Evolutionary conservation across 2,113 vertebrate genomes (phyloP).

Genomic region (Mobula birostris): DNA sequence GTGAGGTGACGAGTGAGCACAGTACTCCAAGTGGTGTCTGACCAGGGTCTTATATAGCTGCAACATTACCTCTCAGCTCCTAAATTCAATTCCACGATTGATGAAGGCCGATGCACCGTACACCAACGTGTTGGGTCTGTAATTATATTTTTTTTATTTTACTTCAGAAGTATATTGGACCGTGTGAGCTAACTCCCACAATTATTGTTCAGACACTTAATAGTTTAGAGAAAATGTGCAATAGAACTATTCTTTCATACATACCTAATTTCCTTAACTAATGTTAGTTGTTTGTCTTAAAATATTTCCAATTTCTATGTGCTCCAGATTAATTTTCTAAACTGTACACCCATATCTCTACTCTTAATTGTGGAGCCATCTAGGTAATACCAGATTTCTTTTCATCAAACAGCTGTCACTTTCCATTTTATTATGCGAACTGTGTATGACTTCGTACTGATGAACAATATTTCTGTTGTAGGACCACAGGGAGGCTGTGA

Average conservation of each 20-base stretch:
- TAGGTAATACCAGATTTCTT: not conserved
- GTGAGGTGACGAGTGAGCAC: too few relatives aligned
- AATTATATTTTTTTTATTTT: not conserved
- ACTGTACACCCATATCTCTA: not conserved
- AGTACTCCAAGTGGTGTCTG: too few relatives aligned
- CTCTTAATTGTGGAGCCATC: not conserved
- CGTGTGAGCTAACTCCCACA: not conserved
- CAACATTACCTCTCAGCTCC: too few relatives aligned
- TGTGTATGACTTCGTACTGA: not conserved
- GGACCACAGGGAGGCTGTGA: constrained; percentile 91
- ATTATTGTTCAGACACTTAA: not conserved
- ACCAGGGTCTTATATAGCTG: too few relatives aligned
- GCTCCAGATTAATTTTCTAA: not conserved
- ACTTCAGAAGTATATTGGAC: not conserved
- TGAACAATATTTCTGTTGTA: constrained; percentile 44
- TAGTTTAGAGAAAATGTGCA: not conserved
- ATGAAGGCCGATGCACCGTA: too few relatives aligned
- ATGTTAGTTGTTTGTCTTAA: not conserved
- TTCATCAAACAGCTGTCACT: not conserved
- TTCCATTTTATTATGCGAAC: not conserved
- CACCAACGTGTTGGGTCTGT: not conserved
- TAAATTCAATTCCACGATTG: too few relatives aligned
- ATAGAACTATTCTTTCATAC: not conserved
- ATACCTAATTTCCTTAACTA: not conserved
- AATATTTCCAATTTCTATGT: not conserved